These are phyloP conservation scores for Nibea coibor DNA, from an alignment of 2,113 vertebrate species.

Conservation along the genomic window DNA sequence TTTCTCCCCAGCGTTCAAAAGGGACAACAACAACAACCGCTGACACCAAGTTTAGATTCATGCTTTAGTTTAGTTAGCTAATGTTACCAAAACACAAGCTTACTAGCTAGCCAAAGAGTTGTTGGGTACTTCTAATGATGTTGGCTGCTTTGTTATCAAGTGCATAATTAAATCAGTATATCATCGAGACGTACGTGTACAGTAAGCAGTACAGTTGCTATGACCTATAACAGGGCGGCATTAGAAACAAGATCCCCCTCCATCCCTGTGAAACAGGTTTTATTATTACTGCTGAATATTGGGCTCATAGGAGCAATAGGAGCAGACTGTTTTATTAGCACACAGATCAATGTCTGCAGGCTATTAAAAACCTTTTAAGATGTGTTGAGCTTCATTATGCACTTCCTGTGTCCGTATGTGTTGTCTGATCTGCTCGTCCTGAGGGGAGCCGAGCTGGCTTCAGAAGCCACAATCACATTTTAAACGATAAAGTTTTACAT, in stretches of 20 bases:
- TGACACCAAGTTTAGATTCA: too few relatives aligned
- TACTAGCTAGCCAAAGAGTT: background rate
- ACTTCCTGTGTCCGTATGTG: background rate
- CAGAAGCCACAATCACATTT: background rate
- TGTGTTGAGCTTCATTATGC: background rate
- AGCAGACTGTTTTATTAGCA: conserved; percentile 28
- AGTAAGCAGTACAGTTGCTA: conserved; percentile 19
- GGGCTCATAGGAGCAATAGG: conserved; percentile 34
- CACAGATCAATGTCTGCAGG: conserved; percentile 3
- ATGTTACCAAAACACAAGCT: too few relatives aligned
- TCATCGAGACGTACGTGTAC: background rate
- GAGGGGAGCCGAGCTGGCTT: background rate
- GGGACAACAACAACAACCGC: too few relatives aligned
- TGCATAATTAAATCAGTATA: conserved; percentile 46
- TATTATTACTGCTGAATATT: conserved; percentile 30
- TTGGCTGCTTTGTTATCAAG: background rate
- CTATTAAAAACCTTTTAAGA: conserved; percentile 43
- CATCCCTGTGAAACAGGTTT: background rate
- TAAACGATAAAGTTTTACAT: background rate
- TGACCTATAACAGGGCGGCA: background rate
- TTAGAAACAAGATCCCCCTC: background rate
- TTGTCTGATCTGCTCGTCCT: background rate
- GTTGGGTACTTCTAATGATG: background rate
- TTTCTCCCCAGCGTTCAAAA: too few relatives aligned
- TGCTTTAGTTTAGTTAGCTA: too few relatives aligned